Percentiles rank a stretch among this genome's conserved stretches.
These are phyloP conservation scores for Cetoscarus ocellatus DNA, from an alignment of 2,797 vertebrate genomes.

Conservation along the genomic window DNA sequence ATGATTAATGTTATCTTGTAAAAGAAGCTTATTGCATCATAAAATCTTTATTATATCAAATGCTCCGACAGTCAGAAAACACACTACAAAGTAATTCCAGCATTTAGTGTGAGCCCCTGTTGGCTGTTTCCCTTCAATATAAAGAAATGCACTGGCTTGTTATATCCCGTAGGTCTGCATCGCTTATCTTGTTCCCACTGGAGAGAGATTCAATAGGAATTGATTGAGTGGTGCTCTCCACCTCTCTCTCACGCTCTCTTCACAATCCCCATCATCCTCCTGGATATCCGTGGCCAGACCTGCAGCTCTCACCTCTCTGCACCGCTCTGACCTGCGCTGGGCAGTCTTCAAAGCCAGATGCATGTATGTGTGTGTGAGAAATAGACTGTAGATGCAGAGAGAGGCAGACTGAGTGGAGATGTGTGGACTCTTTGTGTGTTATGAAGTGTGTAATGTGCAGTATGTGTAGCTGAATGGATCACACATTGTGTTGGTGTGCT, in stretches of 20 bases:
- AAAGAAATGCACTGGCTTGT: conserved; percentile 33
- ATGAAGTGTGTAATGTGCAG: conserved; percentile 16
- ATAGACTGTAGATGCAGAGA: conserved; percentile 4
- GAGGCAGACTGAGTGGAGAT: background rate
- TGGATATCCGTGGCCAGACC: conserved; percentile 56
- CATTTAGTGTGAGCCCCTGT: conserved; percentile 10
- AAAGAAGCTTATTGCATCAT: conserved; percentile 4
- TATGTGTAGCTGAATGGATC: conserved; percentile 3
- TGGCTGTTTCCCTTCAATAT: conserved; percentile 13
- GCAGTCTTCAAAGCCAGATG: conserved; percentile 20
- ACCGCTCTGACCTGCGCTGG: conserved; percentile 40
- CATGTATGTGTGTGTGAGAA: conserved; percentile 4
- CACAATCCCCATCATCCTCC: conserved; percentile 56
- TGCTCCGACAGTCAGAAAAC: conserved; percentile 7
- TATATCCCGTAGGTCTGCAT: conserved; percentile 33
- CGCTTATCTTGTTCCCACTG: conserved; percentile 57
- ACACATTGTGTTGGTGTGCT: background rate
- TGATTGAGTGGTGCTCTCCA: conserved; percentile 69
- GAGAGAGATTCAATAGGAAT: conserved; percentile 69
- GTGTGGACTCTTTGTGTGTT: conserved; percentile 12
- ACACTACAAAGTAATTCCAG: conserved; percentile 5
- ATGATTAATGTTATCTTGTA: background rate
- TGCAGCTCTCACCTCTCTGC: conserved; percentile 47
- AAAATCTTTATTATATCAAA: conserved; percentile 27
- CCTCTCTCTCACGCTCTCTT: conserved; percentile 67